Conservation (phyloP, 92 coral and sea anemone species). For the Isaurus tuberculatus region DNA sequence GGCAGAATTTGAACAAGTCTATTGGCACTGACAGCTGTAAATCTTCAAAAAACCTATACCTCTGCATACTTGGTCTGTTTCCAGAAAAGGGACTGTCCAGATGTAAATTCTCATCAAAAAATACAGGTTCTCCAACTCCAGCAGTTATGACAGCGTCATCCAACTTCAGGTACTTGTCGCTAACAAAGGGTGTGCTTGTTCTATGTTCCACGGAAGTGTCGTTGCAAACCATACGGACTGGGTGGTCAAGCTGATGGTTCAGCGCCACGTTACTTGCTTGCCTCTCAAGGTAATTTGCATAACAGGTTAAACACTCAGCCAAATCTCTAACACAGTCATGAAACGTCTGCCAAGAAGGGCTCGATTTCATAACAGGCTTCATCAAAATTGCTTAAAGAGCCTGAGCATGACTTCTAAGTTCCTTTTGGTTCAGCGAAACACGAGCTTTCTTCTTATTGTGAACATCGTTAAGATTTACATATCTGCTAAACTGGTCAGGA, state of each 20-base stretch:
- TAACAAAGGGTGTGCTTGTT: conserved; percentile 29
- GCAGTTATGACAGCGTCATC: conserved; percentile 58
- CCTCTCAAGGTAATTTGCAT: conserved; percentile 24
- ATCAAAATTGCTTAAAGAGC: conserved; percentile 26
- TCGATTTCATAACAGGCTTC: conserved; percentile 46
- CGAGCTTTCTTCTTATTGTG: conserved; percentile 44
- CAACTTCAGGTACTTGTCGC: conserved; percentile 38
- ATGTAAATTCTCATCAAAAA: conserved; percentile 57
- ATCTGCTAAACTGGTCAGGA: conserved; percentile 43
- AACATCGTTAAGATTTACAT: conserved; percentile 39
- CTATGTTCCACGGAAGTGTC: conserved; percentile 46
- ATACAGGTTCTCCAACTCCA: conserved; percentile 42
- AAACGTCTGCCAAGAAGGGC: conserved; percentile 38
- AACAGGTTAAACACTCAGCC: conserved; percentile 51
- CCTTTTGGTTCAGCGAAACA: conserved; percentile 28
- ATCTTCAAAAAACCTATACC: conserved; percentile 47
- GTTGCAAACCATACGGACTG: conserved; percentile 45
- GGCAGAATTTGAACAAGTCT: conserved; percentile 57
- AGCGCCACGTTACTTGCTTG: conserved; percentile 29
- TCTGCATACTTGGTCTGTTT: conserved; percentile 28
- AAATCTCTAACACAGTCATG: conserved; percentile 31
- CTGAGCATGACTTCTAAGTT: conserved; percentile 44
- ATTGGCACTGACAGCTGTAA: conserved; percentile 53
- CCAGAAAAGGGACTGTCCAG: conserved; percentile 47
- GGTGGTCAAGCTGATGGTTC: conserved; percentile 36